These are phyloP conservation scores for Ispidina lecontei DNA, from an alignment of 2,797 vertebrate genomes.

Conservation along the genomic window DNA sequence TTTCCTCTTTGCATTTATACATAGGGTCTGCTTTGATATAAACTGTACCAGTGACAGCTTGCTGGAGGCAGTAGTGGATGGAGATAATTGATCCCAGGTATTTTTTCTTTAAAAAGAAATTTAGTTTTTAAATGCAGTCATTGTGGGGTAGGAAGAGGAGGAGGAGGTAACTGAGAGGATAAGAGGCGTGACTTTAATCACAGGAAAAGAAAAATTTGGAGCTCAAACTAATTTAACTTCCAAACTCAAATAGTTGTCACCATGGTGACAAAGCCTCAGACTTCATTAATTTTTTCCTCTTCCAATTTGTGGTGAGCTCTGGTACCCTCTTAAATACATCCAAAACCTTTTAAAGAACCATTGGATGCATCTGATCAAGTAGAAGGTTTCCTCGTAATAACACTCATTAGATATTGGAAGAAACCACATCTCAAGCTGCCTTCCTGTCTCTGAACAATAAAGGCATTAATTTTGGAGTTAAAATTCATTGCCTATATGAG, in stretches of 20 bases:
- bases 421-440: conserved; percentile 35
- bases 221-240: conserved; percentile 5
- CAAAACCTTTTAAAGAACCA: conserved; percentile 35
- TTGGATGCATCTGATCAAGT: not conserved
- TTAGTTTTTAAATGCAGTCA: not conserved
- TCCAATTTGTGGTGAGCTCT: conserved; percentile 46
- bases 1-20: not conserved
- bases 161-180: conserved; percentile 7
- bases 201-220: conserved; percentile 52
- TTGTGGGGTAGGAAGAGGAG: not conserved
- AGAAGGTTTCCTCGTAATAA: conserved; percentile 26
- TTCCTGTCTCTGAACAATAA: conserved; percentile 11
- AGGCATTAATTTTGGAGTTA: not conserved
- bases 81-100: not conserved
- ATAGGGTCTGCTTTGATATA: not conserved
- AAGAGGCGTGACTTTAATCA: conserved; percentile 10
- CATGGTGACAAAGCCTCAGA: conserved; percentile 43
- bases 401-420: not conserved
- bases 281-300: conserved; percentile 28
- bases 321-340: conserved; percentile 9
- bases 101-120: conserved; percentile 13
- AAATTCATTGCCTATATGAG: not conserved
- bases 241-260: conserved; percentile 41
- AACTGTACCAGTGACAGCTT: not conserved
- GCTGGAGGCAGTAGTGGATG: not conserved